Base-by-base conservation (phyloP, 1,140 invertebrate genomes). In the Pygmarrhopalites habei region DNA sequence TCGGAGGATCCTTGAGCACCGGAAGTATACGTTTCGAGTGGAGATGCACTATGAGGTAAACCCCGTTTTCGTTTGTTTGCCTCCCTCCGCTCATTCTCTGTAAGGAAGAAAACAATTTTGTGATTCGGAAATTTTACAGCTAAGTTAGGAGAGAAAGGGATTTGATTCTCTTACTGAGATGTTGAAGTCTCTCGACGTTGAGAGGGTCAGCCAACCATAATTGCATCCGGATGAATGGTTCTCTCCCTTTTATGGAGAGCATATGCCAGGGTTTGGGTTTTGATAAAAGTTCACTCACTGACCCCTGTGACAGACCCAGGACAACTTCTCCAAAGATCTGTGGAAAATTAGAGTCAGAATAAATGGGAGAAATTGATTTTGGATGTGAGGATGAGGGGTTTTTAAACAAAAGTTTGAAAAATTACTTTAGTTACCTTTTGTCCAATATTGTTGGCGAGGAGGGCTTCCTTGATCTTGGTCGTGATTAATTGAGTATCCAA, bases 201-300 rank as follows among this genome's bases (percentile, higher is more conserved):
- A 92, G 86, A 12, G 92, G 85, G 74, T 98, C 95, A 67, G 88
- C 90, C 12, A 98, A 79, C 95, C 95, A 98, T 25, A 96, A 77
- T 75, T 97, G 93, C 95, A 99, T 98, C 63, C 95, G 83, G 64
- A 98, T 95, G 79, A 98, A 99, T 0, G 95, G 95, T 76, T 98
- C 95, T 29, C 95, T 80, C 0, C 95, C 95, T 77, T 98, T 98
- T 74, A 98, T 95, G 71, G 92, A 96, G 7, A 99, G 82, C 93
- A 98, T 96, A 73, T 96, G 92, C 95, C 95, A 99, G 0, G 95
- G 95, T 74, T 98, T 98, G 1, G 95, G 95, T 77, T 98, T 98
- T 49, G 93, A 96, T 0, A 99, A 79, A 17, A 98, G 78, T 77
- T 98, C 95, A 73, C 92, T 95, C 1, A 98, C 95, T 0, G 94